These are phyloP conservation scores for Sorex fumeus DNA, from an alignment of 2,113 vertebrate genomes.

Conservation along the genomic window DNA sequence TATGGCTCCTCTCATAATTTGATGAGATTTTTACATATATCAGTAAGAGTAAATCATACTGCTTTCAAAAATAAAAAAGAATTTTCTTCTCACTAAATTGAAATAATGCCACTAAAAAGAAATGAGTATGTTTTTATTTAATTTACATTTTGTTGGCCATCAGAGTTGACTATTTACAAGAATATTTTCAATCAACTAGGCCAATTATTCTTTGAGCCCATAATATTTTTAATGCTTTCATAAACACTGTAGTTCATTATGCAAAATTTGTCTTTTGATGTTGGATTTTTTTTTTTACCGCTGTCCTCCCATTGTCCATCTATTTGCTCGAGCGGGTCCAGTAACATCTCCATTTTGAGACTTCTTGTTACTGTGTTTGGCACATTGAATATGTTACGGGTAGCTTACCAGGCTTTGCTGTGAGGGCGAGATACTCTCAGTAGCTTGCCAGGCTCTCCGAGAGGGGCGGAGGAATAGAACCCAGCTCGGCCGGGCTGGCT, in stretches of 20 bases:
- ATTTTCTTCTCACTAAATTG: background rate
- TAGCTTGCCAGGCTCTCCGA: too few relatives aligned
- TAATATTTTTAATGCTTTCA: background rate
- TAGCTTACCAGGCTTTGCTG: too few relatives aligned
- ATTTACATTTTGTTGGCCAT: conserved; percentile 1
- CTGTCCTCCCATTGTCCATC: too few relatives aligned
- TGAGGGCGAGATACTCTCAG: too few relatives aligned
- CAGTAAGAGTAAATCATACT: too few relatives aligned
- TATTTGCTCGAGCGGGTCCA: too few relatives aligned
- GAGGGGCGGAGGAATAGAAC: too few relatives aligned
- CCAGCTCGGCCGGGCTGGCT: too few relatives aligned
- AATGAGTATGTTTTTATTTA: background rate
- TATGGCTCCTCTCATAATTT: background rate
- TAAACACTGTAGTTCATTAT: background rate
- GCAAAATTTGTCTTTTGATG: background rate
- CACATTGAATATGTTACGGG: too few relatives aligned
- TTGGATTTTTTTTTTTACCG: background rate
- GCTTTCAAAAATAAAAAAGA: too few relatives aligned
- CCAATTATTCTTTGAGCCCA: background rate
- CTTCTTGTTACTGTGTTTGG: too few relatives aligned
- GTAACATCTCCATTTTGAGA: too few relatives aligned
- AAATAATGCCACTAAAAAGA: background rate
- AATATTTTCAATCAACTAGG: background rate
- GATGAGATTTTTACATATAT: background rate
- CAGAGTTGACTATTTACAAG: background rate